Conservation (phyloP, 2,797 vertebrate genomes). For the Mus spretus region DNA sequence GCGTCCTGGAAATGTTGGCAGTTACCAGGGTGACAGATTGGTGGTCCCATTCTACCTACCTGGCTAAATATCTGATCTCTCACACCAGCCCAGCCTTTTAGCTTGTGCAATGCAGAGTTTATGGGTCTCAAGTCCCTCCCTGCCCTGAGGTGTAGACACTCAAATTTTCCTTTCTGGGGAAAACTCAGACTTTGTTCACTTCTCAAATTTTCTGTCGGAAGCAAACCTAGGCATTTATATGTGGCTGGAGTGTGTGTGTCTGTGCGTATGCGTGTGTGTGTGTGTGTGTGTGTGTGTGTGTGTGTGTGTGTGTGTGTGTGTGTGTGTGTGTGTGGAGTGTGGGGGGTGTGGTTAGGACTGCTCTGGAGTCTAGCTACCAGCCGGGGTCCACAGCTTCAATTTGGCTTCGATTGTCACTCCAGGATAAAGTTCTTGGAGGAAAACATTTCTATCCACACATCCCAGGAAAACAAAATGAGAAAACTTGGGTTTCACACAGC, state of each 20-base stretch:
- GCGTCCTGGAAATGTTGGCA: conserved; percentile 9
- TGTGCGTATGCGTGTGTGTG: too few relatives aligned
- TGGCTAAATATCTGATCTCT: conserved; percentile 34
- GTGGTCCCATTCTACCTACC: conserved; percentile 35
- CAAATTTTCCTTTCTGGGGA: conserved; percentile 27
- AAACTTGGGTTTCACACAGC: conserved; percentile 14
- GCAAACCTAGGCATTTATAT: conserved; percentile 70
- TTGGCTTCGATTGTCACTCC: conserved; percentile 48
- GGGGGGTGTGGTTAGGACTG: background rate
- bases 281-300: background rate
- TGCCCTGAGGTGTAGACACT: conserved; percentile 18
- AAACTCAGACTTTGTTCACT: conserved; percentile 46
- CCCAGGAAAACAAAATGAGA: conserved; percentile 62
- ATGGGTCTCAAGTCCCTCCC: background rate
- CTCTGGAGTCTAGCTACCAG: conserved; percentile 62
- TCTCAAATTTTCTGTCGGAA: conserved; percentile 65
- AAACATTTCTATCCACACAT: conserved; percentile 62
- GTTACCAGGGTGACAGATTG: conserved; percentile 7
- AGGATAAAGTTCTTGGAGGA: conserved; percentile 45
- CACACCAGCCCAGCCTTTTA: background rate
- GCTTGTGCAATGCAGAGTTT: background rate
- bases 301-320: background rate
- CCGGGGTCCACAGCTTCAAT: background rate
- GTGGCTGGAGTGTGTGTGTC: conserved; percentile 33
- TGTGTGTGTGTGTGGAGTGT: background rate